These are phyloP conservation scores for Stercorarius parasiticus DNA, from an alignment of 2,113 vertebrate genomes.

Conservation along the genomic window DNA sequence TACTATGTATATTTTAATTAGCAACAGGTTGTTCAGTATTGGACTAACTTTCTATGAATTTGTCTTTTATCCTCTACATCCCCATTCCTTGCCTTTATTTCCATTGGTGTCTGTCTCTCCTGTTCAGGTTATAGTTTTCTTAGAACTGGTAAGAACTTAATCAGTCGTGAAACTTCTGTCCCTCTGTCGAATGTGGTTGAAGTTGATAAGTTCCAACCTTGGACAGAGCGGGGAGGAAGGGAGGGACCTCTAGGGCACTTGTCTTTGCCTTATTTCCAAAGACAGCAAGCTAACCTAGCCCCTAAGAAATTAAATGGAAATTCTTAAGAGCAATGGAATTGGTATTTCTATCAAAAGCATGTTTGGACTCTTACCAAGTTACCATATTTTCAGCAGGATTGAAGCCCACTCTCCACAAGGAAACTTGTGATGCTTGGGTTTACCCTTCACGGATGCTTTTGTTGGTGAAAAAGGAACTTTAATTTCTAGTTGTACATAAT, in stretches of 20 bases:
- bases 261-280: not conserved
- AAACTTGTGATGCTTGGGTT: not conserved
- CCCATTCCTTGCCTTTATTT: not conserved
- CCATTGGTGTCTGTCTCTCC: not conserved
- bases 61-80: not conserved
- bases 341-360: not conserved
- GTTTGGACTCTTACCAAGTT: not conserved
- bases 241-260: not conserved
- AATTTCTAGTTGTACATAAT: not conserved
- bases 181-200: not conserved
- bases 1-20: not conserved
- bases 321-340: not conserved
- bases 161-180: slow-evolving; percentile 23
- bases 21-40: not conserved
- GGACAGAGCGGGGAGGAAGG: not conserved
- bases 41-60: not conserved
- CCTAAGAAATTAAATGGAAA: not conserved
- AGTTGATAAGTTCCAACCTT: not conserved
- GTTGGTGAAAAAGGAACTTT: not conserved
- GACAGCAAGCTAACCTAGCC: not conserved
- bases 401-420: not conserved
- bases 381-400: not conserved
- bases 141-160: slow-evolving; percentile 7
- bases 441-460: not conserved
- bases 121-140: slow-evolving; percentile 1